These are phyloP conservation scores for Xenus cinereus DNA, from an alignment of 2,113 vertebrate species.

Conservation along the genomic window DNA sequence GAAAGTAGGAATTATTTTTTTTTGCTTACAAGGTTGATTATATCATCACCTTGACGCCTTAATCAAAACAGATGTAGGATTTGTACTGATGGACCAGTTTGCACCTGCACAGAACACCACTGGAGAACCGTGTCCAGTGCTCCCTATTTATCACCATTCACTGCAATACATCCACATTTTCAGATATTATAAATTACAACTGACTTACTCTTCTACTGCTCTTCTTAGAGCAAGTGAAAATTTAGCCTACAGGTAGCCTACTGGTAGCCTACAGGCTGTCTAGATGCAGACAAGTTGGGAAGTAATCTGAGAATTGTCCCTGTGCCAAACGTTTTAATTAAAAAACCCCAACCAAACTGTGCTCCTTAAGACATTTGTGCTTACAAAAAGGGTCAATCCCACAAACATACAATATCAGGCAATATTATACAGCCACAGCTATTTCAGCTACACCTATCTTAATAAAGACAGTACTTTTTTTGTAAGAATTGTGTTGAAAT, in stretches of 20 bases:
- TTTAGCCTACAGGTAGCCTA: background rate
- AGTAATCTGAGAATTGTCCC: background rate
- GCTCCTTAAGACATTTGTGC: background rate
- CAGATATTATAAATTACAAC: background rate
- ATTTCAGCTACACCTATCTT: background rate
- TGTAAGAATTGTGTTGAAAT: background rate
- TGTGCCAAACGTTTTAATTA: background rate
- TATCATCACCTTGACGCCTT: background rate
- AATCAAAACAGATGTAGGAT: background rate
- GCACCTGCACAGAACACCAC: background rate
- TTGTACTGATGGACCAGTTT: background rate
- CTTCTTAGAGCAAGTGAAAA: background rate
- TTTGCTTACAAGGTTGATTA: background rate
- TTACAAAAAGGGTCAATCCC: background rate
- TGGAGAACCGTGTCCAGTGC: background rate
- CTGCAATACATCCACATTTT: background rate
- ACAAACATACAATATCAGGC: background rate
- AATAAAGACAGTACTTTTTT: background rate
- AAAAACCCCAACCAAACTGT: background rate
- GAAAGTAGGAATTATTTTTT: background rate
- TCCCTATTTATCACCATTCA: background rate
- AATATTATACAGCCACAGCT: background rate
- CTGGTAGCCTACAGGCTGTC: background rate
- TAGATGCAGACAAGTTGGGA: background rate
- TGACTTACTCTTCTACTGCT: background rate